These are phyloP conservation scores for Aphis gossypii DNA, from an alignment of 1,140 invertebrate genomes.

Conservation along the genomic window DNA sequence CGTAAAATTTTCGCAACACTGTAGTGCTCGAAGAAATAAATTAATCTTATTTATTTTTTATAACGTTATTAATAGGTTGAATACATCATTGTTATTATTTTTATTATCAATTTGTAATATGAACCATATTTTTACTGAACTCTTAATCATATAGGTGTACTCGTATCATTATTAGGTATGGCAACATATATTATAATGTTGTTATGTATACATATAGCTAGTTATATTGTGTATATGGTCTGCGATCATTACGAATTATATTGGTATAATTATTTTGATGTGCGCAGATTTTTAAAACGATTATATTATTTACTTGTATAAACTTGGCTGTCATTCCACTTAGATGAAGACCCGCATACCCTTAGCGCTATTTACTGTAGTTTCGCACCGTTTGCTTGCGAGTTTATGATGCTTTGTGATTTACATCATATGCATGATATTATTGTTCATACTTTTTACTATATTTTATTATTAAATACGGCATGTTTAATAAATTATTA, in stretches of 20 bases:
- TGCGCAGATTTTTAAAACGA: background rate
- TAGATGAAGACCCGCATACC: slow-evolving; percentile 47
- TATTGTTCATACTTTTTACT: background rate
- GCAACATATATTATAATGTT: background rate
- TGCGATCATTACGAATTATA: background rate
- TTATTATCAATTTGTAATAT: background rate
- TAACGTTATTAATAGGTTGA: background rate
- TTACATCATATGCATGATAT: background rate
- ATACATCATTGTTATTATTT: background rate
- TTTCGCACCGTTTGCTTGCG: slow-evolving; percentile 12
- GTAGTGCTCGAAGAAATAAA: slow-evolving; percentile 6
- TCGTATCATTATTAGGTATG: background rate
- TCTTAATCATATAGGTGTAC: background rate
- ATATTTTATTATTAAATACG: background rate
- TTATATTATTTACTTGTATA: background rate
- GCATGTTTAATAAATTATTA: background rate
- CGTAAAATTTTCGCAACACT: slow-evolving; percentile 1
- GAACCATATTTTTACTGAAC: background rate
- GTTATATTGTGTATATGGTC: background rate
- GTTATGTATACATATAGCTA: background rate
- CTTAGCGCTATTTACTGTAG: background rate
- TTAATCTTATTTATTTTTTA: background rate
- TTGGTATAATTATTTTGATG: background rate
- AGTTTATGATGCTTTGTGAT: background rate
- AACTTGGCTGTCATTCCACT: background rate